Evolutionary conservation across 2,113 vertebrate genomes (phyloP).

Genomic region (Sturnus vulgaris): DNA sequence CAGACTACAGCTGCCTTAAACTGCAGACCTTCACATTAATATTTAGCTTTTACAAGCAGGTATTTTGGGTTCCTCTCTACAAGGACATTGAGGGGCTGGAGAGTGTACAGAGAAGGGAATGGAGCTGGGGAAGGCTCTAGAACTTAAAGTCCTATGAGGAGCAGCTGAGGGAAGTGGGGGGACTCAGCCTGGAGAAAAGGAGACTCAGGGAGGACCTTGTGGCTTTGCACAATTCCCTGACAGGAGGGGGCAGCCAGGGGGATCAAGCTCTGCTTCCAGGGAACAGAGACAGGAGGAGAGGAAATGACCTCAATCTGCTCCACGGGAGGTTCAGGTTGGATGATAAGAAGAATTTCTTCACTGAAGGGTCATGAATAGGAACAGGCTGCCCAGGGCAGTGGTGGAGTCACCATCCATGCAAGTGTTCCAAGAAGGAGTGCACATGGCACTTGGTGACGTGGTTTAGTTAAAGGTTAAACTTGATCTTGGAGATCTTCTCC

Average conservation of each 20-base stretch:
- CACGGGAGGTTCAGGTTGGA: background rate
- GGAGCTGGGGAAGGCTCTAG: background rate
- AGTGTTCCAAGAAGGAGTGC: background rate
- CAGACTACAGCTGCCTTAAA: background rate
- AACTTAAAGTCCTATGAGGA: rapidly evolving
- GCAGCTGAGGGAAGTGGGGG: background rate
- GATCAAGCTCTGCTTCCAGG: background rate
- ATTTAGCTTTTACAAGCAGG: background rate
- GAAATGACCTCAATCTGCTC: rapidly evolving
- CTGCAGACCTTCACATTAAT: background rate
- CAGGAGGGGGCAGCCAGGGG: rapidly evolving
- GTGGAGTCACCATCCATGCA: background rate
- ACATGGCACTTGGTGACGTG: rapidly evolving
- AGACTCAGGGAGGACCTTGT: background rate
- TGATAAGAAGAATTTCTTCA: background rate
- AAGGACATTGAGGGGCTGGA: background rate
- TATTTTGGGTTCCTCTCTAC: background rate
- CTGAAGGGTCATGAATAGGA: background rate
- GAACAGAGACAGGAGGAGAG: background rate
- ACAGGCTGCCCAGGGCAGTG: background rate
- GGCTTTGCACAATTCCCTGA: background rate
- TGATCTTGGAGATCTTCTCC: background rate
- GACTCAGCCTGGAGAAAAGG: background rate
- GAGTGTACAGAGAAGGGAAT: background rate
- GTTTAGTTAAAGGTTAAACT: background rate